Conservation (phyloP, 2,113 vertebrate genomes). For the Phylloscopus trochiloides region DNA sequence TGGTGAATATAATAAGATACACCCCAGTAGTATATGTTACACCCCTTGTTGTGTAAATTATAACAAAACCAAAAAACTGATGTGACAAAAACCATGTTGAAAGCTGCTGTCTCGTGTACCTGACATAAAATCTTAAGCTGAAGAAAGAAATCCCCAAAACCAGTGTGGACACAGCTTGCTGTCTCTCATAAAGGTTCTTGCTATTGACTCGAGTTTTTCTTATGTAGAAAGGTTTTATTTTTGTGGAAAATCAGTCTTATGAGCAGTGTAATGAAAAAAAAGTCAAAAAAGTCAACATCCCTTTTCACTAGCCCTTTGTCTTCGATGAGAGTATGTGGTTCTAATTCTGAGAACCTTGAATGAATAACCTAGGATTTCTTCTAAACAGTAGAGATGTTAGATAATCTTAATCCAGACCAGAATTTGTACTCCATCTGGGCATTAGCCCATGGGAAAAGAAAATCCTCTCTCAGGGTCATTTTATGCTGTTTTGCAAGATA, state of each 20-base stretch:
- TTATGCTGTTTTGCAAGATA: not conserved
- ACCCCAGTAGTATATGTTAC: not conserved
- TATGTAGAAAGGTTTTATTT: not conserved
- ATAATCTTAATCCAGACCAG: not conserved
- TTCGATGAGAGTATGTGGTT: not conserved
- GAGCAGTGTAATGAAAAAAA: not conserved
- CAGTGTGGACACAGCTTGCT: not conserved
- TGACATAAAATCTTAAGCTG: not conserved
- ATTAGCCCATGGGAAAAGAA: not conserved
- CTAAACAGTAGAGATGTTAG: not conserved
- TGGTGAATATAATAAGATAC: not conserved
- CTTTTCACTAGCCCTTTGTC: not conserved
- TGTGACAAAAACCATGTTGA: not conserved
- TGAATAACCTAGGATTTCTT: not conserved
- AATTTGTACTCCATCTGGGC: not conserved
- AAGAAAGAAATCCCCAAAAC: not conserved
- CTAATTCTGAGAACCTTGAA: not conserved
- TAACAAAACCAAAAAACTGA: not conserved
- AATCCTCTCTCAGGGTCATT: not conserved
- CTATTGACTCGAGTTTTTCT: not conserved
- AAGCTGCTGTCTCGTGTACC: not conserved
- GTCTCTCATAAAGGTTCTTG: not conserved
- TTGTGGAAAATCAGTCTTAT: not conserved
- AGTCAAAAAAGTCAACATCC: not conserved
- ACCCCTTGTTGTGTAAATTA: slow-evolving; percentile 27